These are phyloP conservation scores for Puntigrus tetrazona DNA, from an alignment of 2,113 vertebrate species.

Conservation along the genomic window DNA sequence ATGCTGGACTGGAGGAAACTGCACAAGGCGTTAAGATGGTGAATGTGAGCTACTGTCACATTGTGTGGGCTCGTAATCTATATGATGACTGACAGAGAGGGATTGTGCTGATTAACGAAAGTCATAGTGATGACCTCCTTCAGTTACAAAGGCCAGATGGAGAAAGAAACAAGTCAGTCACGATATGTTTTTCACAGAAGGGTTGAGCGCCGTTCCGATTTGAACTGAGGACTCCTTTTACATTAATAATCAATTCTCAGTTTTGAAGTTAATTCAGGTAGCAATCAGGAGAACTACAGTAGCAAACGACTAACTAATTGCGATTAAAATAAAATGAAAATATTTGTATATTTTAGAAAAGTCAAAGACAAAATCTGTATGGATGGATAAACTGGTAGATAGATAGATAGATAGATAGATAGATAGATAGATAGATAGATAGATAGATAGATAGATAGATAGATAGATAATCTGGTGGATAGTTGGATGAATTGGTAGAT, in stretches of 20 bases:
- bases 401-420: neutral
- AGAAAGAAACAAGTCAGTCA: neutral
- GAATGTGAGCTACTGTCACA: neutral
- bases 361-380: neutral
- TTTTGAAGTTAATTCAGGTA: neutral
- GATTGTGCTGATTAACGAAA: neutral
- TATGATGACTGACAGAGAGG: neutral
- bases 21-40: slow-evolving; percentile 5
- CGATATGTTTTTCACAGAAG: neutral
- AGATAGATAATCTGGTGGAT: neutral
- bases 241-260: neutral
- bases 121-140: neutral
- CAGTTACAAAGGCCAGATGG: neutral
- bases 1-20: neutral
- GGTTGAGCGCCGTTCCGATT: neutral
- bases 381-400: neutral
- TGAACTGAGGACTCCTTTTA: neutral
- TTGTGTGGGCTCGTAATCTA: slow-evolving; percentile 14
- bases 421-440: neutral
- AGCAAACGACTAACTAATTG: neutral
- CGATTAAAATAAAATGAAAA: neutral
- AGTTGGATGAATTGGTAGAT: neutral
- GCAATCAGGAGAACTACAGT: neutral
- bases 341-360: neutral
- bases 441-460: neutral